Evolutionary conservation across 1,140 invertebrate species (phyloP).

Genomic region (Saccostrea cuccullata): DNA sequence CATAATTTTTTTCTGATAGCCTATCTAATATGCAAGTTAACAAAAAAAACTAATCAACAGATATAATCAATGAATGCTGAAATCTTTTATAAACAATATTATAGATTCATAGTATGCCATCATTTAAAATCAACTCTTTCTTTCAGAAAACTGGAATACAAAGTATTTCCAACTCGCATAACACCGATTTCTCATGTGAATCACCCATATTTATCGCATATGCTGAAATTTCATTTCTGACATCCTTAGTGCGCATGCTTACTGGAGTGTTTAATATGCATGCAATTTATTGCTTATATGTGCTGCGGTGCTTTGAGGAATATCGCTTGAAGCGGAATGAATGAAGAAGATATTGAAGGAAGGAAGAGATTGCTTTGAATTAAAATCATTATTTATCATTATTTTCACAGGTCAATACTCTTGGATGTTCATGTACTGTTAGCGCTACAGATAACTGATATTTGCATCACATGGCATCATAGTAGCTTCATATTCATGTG

Average conservation of each 20-base stretch:
- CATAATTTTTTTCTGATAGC: too few species aligned
- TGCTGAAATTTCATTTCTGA: constrained; percentile 34
- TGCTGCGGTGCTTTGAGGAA: not conserved
- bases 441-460: too few species aligned
- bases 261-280: not conserved
- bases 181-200: constrained; percentile 12
- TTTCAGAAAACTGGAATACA: constrained; percentile 12
- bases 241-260: not conserved
- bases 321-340: not conserved
- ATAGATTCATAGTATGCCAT: not conserved
- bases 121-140: constrained; percentile 15
- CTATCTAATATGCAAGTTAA: too few species aligned
- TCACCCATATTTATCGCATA: constrained; percentile 19
- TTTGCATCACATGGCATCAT: too few species aligned
- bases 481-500: too few species aligned
- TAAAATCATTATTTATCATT: not conserved
- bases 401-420: not conserved
- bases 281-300: not conserved
- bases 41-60: too few species aligned
- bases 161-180: constrained; percentile 16
- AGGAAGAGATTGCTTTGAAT: not conserved
- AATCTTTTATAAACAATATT: too few species aligned
- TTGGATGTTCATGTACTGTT: too few species aligned
- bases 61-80: too few species aligned
- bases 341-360: not conserved